Base-by-base conservation (phyloP, 2,888 invertebrate species). In the Cerastis rubricosa region DNA sequence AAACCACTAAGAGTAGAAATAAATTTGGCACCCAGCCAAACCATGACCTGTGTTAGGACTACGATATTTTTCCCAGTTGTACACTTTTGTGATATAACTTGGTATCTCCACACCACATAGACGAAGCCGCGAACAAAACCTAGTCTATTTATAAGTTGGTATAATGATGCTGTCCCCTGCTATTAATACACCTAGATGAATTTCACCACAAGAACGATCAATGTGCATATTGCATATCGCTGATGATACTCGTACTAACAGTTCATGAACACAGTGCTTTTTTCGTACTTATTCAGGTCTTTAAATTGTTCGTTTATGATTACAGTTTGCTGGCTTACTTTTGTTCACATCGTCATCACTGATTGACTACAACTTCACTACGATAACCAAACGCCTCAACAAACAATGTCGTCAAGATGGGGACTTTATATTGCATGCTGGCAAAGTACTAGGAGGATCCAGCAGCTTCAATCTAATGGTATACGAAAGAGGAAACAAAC, bases 381-480 rank as follows among this genome's bases (percentile, higher is more conserved):
- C 45, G 11, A 54, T 45, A 19, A n/a, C 19, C 6, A 43, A 45
- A 19, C 29, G 29, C 11, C 17, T 29, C 25, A 74, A 25, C 3
- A 51, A 74, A 54, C 45, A 45, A 51, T 75, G 63, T 63, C 19
- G 61, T 43, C 25, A 73, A 72, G 73, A 51, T 17, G 49, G 43
- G 12, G 25, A 45, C 14, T 51, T 74, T 17, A 29, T 25, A 2
- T 47, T 64, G 29, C 51, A 76, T 59, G 77, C 66, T 12, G 83
- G 83, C 0, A 78, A 83, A 43, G 65, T 78, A 9, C 49, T 82
- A 5, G 82, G 82, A 51, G 82, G 82, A 7, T 35, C 83, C 9
- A 74, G 63, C 43, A 68, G 65, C 22, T 4, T 72, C 0, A 72
- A 78, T 22, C 17, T 45, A 11, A 61, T 82, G 51, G 0, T 25